phyloP scores from a whole-genome alignment of 2,888 invertebrate species.

The Apamea crenata region DNA sequence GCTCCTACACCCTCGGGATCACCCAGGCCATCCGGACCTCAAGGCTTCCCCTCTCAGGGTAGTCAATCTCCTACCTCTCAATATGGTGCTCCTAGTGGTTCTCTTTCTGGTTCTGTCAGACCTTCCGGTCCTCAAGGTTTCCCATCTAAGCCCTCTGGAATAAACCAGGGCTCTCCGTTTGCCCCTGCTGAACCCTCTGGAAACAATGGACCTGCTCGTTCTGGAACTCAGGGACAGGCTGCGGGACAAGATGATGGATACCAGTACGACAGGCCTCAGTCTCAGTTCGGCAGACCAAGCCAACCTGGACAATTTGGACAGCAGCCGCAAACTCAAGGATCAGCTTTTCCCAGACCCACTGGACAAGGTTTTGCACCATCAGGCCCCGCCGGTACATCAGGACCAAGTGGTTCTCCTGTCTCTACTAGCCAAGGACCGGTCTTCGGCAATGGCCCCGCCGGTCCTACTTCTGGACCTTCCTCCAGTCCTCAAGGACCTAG shows the following conservation, averaged over 20 bases:
- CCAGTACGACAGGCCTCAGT: slow-evolving; percentile 70
- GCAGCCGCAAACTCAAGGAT: slow-evolving; percentile 35
- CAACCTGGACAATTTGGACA: slow-evolving; percentile 37
- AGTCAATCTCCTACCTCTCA: slow-evolving; percentile 39
- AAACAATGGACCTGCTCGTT: slow-evolving; percentile 26
- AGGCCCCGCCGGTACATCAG: slow-evolving; percentile 31
- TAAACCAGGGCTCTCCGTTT: slow-evolving; percentile 64
- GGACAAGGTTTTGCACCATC: slow-evolving; percentile 46
- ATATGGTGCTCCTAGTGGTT: slow-evolving; percentile 40
- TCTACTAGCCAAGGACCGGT: slow-evolving; percentile 31
- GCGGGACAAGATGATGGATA: slow-evolving; percentile 69
- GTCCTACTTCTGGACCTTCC: slow-evolving; percentile 35
- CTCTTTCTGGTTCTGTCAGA: slow-evolving; percentile 9
- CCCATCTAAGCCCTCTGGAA: slow-evolving; percentile 64
- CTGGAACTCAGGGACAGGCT: slow-evolving; percentile 29
- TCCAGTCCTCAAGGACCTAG: slow-evolving; percentile 55
- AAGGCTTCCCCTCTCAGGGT: slow-evolving; percentile 37
- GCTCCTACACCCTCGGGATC: slow-evolving; percentile 51
- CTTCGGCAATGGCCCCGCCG: slow-evolving; percentile 30
- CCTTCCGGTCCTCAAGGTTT: slow-evolving; percentile 43
- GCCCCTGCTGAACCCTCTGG: slow-evolving; percentile 25
- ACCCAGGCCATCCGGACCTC: slow-evolving; percentile 15
- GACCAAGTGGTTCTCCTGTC: slow-evolving; percentile 14
- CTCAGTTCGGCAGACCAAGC: slow-evolving; percentile 47
- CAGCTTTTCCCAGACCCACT: slow-evolving; percentile 38